Evolutionary conservation across 2,888 invertebrate genomes (phyloP), one percentile per base, ranked within the genome.

Genomic region (Bombylius discolor): DNA sequence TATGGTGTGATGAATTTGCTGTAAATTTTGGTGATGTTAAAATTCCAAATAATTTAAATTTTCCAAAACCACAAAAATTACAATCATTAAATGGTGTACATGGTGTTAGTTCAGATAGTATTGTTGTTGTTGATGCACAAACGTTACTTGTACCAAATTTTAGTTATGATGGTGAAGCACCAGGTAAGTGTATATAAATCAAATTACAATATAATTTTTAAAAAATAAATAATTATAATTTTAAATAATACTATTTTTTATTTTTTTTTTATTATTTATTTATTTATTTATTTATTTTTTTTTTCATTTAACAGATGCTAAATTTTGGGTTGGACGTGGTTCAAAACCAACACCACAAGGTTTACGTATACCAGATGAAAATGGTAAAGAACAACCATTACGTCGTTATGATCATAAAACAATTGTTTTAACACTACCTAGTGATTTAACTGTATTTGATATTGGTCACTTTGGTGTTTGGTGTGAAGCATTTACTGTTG

Each of bases 381-480:
- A 93, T 70, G 94, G 94, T 63, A 87, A 87, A 68, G 85, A 85
- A 68, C 70, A 76, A 39, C 91, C 92, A 3, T 77, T 94, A 57
- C 78, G 87, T 36, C 81, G 82, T 61, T 93, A 94, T 73, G 85
- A 89, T 72, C 80, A 81, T 62, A 92, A 94, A 75, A 91, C 92
- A 50, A 84, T 95, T 66, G 93, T 93, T 9, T 77, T 95, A 44
- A 92, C 92, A 0, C 76, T 95, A 60, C 94, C 94, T 0, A 87
- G 85, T 61, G 91, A 92, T 68, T 77, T 93, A 68, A 94, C 93
- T 5, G 83, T 94, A 51, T 91, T 92, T 71, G 92, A 94, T 74
- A 87, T 94, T 69, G 93, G 92, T 3, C 90, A 92, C 77, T 89
- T 95, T 72, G 90, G 88, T 33, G 84, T 94, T 59, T 94, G 93